A percentile compares a stretch with the other conserved stretches of the same genome.
These are phyloP conservation scores for Liodrosophila aerea DNA, from an alignment of 2,888 invertebrate species.

Conservation along the genomic window DNA sequence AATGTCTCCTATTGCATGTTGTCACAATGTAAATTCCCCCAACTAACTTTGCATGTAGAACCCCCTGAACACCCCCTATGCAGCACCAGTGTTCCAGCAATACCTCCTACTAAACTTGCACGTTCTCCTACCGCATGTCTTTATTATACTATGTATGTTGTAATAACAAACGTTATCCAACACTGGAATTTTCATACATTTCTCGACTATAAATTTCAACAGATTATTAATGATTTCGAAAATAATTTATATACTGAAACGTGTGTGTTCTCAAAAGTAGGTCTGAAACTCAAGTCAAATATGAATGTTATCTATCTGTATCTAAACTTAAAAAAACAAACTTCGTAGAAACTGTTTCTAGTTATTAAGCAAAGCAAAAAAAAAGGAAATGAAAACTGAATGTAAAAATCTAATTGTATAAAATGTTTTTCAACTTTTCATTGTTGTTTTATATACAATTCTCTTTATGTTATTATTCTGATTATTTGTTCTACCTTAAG, in stretches of 20 bases:
- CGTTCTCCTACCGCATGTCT: slow-evolving; percentile 42
- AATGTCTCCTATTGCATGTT: slow-evolving; percentile 33
- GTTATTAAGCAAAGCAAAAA: slow-evolving; percentile 43
- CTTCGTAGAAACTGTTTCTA: slow-evolving; percentile 60
- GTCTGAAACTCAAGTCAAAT: slow-evolving; percentile 40
- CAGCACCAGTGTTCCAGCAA: slow-evolving; percentile 17
- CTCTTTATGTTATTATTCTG: slow-evolving; percentile 16
- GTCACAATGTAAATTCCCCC: not conserved
- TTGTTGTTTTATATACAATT: slow-evolving; percentile 10
- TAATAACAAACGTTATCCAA: slow-evolving; percentile 10
- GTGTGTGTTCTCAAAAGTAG: slow-evolving; percentile 72
- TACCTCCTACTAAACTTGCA: slow-evolving; percentile 19
- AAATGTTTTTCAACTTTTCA: slow-evolving; percentile 44
- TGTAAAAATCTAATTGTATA: slow-evolving; percentile 60
- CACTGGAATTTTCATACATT: slow-evolving; percentile 19
- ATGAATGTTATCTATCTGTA: slow-evolving; percentile 46
- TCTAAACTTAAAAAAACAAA: slow-evolving; percentile 25
- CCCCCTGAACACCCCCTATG: not conserved
- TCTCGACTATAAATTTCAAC: slow-evolving; percentile 3
- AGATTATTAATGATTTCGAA: slow-evolving; percentile 15
- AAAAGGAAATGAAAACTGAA: slow-evolving; percentile 42
- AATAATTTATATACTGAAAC: slow-evolving; percentile 23
- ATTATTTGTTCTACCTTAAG: slow-evolving; percentile 26
- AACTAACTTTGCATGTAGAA: slow-evolving; percentile 35
- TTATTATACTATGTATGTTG: slow-evolving; percentile 25